Conservation (phyloP, 2,113 vertebrate genomes). For the Emydocephalus ijimae region DNA sequence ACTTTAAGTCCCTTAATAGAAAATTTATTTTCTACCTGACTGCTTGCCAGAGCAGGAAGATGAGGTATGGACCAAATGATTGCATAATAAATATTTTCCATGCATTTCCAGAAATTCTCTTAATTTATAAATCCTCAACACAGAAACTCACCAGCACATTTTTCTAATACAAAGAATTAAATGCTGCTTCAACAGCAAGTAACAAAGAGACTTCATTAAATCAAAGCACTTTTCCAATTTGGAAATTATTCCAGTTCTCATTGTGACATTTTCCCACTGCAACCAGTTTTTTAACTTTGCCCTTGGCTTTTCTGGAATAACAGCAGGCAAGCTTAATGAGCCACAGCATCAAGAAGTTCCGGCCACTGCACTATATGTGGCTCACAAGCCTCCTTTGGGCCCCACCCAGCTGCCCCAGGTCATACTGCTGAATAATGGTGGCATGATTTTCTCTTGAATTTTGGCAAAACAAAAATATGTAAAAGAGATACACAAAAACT, state of each 20-base stretch:
- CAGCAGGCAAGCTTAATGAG: not conserved
- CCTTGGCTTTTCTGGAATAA: not conserved
- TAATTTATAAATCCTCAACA: not conserved
- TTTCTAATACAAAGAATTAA: not conserved
- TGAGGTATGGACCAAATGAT: not conserved
- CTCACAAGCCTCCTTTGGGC: not conserved
- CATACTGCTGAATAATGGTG: not conserved
- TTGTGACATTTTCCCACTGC: not conserved
- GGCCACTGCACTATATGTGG: not conserved
- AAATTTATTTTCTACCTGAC: not conserved
- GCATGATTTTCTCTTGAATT: not conserved
- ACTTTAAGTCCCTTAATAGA: not conserved
- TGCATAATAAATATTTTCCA: not conserved
- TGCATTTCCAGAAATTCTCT: not conserved
- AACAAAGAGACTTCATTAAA: not conserved
- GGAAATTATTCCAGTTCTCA: not conserved
- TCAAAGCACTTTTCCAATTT: not conserved
- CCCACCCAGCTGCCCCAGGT: not conserved
- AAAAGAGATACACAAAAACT: not conserved
- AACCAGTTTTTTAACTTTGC: not conserved
- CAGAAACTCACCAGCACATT: not conserved
- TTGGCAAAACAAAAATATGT: not conserved
- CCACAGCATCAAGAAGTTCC: not conserved
- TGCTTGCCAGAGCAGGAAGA: not conserved
- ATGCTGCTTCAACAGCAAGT: not conserved